Conservation (phyloP, 64 coral and sea anemone species). For the Stichodactyla mertensii region DNA sequence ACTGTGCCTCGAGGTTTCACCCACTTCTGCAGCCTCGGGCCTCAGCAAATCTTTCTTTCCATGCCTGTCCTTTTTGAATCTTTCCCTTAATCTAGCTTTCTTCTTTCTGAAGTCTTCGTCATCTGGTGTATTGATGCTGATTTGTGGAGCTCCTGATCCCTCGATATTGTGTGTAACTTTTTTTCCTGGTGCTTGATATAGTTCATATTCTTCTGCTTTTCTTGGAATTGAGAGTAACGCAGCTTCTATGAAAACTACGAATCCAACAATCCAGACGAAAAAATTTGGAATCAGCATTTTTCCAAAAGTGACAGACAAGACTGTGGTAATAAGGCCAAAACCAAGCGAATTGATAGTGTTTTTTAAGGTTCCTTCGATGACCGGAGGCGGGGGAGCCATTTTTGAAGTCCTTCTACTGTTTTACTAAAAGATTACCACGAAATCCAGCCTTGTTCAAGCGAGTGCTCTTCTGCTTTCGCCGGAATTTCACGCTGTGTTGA, state of each 20-base stretch:
- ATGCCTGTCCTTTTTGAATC: slow-evolving; percentile 4
- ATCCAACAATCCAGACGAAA: slow-evolving; percentile 2
- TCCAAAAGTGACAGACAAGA: slow-evolving; percentile 2
- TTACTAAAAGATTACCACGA: background rate
- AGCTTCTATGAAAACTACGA: background rate
- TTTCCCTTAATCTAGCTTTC: background rate
- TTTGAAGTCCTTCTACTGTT: background rate
- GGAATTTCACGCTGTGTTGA: background rate
- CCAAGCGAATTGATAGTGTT: slow-evolving; percentile 9
- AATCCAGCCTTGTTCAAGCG: too few relatives aligned
- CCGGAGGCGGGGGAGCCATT: background rate
- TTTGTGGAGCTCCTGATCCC: slow-evolving; percentile 7
- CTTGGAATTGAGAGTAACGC: background rate
- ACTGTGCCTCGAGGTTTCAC: background rate
- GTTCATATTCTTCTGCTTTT: background rate
- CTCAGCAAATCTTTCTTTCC: background rate
- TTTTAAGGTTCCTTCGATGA: slow-evolving; percentile 22
- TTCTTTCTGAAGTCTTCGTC: background rate
- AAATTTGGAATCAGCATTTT: background rate
- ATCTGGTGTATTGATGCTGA: background rate
- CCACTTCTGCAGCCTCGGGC: background rate
- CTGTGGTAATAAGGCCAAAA: slow-evolving; percentile 16
- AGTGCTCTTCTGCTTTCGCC: background rate
- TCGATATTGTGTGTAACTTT: background rate
- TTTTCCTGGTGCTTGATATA: slow-evolving; percentile 8